A percentile compares a stretch with the other conserved stretches of the same genome.
phyloP scores from a whole-genome alignment of 2,888 invertebrate genomes.

The Horisme vitalbata region DNA sequence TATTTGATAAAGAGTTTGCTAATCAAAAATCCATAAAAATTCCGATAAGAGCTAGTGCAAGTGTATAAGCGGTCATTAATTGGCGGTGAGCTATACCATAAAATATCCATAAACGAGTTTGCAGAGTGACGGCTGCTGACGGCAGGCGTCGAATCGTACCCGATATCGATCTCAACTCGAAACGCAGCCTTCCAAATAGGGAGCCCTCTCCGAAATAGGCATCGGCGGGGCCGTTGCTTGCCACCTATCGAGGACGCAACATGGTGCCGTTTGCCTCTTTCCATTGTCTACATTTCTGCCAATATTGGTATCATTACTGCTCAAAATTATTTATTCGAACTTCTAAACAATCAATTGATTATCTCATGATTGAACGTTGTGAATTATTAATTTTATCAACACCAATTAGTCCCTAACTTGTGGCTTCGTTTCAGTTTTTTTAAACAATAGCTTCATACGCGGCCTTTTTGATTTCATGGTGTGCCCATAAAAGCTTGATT shows the following conservation, averaged over 20 bases:
- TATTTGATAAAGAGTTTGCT: too few species aligned
- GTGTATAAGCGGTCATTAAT: constrained; percentile 15
- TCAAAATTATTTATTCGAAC: too few species aligned
- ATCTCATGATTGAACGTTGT: background rate
- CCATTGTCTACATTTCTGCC: constrained; percentile 58
- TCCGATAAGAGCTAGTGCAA: background rate
- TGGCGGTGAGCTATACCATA: constrained; percentile 35
- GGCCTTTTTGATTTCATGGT: too few species aligned
- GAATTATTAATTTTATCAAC: constrained; percentile 8
- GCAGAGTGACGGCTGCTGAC: constrained; percentile 62
- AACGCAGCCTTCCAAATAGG: constrained; percentile 80
- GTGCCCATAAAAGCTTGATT: background rate
- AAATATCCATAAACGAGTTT: constrained; percentile 53
- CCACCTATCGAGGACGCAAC: constrained; percentile 67
- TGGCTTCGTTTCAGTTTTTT: constrained; percentile 8
- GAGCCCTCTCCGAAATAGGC: constrained; percentile 74
- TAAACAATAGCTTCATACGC: constrained; percentile 22
- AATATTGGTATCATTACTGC: too few species aligned
- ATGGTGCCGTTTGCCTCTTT: constrained; percentile 56
- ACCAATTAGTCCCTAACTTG: constrained; percentile 10
- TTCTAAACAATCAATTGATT: too few species aligned
- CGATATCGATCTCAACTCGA: constrained; percentile 75
- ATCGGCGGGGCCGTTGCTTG: constrained; percentile 52
- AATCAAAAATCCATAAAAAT: too few species aligned
- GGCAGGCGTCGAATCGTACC: constrained; percentile 51